Percentiles rank a stretch among this genome's conserved stretches.
These are phyloP conservation scores for Nudaria mundana DNA, from an alignment of 2,888 invertebrate species.

Conservation along the genomic window DNA sequence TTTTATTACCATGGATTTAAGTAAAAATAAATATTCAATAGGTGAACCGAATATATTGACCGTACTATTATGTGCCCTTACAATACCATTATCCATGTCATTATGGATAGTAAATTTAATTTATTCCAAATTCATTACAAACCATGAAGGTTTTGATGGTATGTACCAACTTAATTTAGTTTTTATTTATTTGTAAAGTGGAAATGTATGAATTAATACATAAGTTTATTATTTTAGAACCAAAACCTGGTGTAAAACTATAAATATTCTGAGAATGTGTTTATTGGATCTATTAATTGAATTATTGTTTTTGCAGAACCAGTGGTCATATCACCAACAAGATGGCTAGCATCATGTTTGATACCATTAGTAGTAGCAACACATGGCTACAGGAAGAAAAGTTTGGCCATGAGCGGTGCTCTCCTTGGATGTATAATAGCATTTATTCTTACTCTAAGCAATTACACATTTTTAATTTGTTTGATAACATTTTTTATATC, in stretches of 20 bases:
- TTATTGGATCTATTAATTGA: neutral
- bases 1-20: slow-evolving; percentile 24
- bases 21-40: slow-evolving; percentile 35
- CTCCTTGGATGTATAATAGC: slow-evolving; percentile 86
- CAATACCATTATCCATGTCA: slow-evolving; percentile 88
- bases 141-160: slow-evolving; percentile 80
- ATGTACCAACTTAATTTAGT: slow-evolving; percentile 27
- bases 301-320: slow-evolving; percentile 62
- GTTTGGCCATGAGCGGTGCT: slow-evolving; percentile 87
- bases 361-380: slow-evolving; percentile 84
- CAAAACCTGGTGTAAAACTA: neutral
- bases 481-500: slow-evolving; percentile 89
- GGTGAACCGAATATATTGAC: slow-evolving; percentile 73
- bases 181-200: too few species aligned
- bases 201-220: too few species aligned
- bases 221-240: too few species aligned
- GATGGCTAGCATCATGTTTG: slow-evolving; percentile 84
- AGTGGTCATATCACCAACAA: slow-evolving; percentile 81
- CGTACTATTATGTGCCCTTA: slow-evolving; percentile 83
- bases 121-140: slow-evolving; percentile 81
- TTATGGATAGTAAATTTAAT: slow-evolving; percentile 88
- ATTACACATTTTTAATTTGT: slow-evolving; percentile 87
- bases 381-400: slow-evolving; percentile 85
- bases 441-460: slow-evolving; percentile 88
- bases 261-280: neutral